Evolutionary conservation across 2,113 vertebrate species (phyloP).

Genomic region (Caloenas nicobarica): DNA sequence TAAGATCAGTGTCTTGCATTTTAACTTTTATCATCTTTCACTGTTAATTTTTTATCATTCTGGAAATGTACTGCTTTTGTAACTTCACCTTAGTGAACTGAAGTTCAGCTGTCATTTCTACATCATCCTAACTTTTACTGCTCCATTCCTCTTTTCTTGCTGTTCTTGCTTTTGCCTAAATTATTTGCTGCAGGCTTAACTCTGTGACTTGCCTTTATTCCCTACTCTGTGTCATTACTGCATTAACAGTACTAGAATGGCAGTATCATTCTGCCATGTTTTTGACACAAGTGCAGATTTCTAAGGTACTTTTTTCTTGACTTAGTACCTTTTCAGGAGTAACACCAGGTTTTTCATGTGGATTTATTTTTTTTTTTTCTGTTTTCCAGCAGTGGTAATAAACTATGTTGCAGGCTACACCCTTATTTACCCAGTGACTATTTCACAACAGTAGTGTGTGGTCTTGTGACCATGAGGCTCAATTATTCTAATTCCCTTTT

Average conservation of each 20-base stretch:
- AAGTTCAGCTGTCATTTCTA: background rate
- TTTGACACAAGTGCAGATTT: background rate
- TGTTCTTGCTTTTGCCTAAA: background rate
- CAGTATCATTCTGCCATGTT: background rate
- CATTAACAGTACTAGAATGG: background rate
- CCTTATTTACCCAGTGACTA: conserved; percentile 28
- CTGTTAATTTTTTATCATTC: background rate
- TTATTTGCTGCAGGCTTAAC: background rate
- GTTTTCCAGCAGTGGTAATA: background rate
- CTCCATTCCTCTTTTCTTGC: background rate
- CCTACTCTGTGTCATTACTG: background rate
- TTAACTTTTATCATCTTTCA: background rate
- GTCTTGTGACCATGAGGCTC: conserved; percentile 26
- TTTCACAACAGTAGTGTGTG: background rate
- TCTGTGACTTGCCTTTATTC: background rate
- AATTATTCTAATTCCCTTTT: conserved; percentile 9
- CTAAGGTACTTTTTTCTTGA: background rate
- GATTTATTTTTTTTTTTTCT: background rate
- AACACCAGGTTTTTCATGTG: background rate
- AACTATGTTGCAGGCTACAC: background rate
- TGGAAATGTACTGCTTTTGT: background rate
- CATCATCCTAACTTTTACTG: background rate
- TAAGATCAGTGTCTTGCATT: background rate
- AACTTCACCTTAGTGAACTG: background rate
- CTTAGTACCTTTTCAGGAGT: background rate